Conservation (phyloP, 2,113 vertebrate species). For the Petromus typicus region DNA sequence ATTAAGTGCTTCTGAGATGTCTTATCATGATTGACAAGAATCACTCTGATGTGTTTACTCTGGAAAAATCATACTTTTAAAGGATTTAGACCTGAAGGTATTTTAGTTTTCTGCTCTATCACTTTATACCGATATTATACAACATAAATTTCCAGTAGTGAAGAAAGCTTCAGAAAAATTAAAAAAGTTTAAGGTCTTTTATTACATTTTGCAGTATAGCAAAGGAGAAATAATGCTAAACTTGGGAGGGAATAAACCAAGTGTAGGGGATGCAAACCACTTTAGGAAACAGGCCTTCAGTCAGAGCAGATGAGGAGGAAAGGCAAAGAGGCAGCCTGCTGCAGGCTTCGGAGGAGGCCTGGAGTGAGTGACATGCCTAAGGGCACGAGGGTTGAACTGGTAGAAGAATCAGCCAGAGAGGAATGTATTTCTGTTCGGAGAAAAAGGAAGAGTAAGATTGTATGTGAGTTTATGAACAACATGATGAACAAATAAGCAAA, state of each 20-base stretch:
- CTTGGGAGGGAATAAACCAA: background rate
- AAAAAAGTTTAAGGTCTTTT: background rate
- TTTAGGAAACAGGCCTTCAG: background rate
- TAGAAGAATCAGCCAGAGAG: background rate
- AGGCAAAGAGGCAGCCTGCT: background rate
- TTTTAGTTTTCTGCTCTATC: slow-evolving; percentile 36
- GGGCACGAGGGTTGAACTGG: background rate
- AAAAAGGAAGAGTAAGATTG: background rate
- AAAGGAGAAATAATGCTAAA: background rate
- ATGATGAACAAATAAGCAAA: background rate
- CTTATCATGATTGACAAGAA: slow-evolving; percentile 10
- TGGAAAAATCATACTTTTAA: slow-evolving; percentile 28
- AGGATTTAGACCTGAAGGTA: background rate
- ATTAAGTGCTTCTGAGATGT: background rate
- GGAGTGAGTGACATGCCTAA: background rate
- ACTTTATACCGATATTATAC: background rate
- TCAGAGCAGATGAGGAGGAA: background rate
- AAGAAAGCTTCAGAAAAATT: background rate
- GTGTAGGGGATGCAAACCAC: background rate
- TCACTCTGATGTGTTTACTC: background rate
- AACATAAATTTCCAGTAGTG: background rate
- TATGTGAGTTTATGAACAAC: background rate
- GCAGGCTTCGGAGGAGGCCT: background rate
- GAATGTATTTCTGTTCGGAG: background rate
- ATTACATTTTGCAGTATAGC: background rate